Base-by-base conservation (phyloP, 2,797 vertebrate genomes). In the Catharus ustulatus region DNA sequence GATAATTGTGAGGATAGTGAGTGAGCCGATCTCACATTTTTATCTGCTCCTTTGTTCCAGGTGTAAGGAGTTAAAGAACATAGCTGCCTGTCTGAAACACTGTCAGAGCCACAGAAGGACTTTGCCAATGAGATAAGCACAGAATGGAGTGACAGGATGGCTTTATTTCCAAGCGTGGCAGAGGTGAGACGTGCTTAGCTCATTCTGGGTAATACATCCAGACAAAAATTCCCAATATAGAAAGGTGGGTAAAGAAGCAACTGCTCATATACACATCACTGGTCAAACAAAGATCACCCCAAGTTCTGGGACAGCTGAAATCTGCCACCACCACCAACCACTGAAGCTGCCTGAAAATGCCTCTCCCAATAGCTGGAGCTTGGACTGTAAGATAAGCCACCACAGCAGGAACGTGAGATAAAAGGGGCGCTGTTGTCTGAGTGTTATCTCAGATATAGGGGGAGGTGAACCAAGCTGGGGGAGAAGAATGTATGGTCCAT, bases 201-300 rank as follows among this genome's bases (percentile, higher is more conserved):
- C 34, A 54, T 34, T n/a, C n/a, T 45, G 29, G 17, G 38, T 27
- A 71, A 58, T 1, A 4, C 22, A 40, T 20, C 4, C 18, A 21
- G 45, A 64, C 5, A 26, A 64, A 83, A 77, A 58, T 10, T 64
- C n/a, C 58, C 45, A 58, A 26, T 23, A 30, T 10, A 13, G 45
- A 63, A 64, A 58, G 0, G 3, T 7, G 15, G 10, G 23, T 29
- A 15, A 49, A 43, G 36, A 64, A 71, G 45, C 16, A 89, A 40
- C 38, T 69, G 42, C 49, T 52, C 2, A 0, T 6, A 30, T 8
- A 26, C 3, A 1, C 3, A 6, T 19, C 38, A 34, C 11, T 8
- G 13, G 29, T 27, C 15, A 77, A 48, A 54, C 15, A 68, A 46
- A 71, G 38, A 40, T n/a, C 43, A 63, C 6, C 5, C 12, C 13